Percentiles rank a stretch among this genome's conserved stretches.
These are phyloP conservation scores for Falcunculus frontatus DNA, from an alignment of 2,113 vertebrate species.

Conservation along the genomic window DNA sequence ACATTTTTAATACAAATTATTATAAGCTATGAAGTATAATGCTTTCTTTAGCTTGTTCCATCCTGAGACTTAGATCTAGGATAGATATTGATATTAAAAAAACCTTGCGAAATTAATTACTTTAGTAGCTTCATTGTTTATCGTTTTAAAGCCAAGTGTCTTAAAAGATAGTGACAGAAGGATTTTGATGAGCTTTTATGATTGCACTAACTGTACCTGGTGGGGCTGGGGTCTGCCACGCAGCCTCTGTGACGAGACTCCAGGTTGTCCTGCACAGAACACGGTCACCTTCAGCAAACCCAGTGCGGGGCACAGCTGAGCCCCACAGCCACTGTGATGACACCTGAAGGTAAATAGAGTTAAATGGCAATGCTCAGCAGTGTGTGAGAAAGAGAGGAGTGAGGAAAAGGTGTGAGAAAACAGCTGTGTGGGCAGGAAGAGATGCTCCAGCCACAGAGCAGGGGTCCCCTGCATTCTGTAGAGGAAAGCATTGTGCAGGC, in stretches of 20 bases:
- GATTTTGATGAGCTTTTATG: neutral
- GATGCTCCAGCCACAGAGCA: fast-evolving
- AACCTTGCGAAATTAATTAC: neutral
- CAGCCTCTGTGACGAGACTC: neutral
- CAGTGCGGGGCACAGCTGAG: neutral
- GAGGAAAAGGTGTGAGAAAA: neutral
- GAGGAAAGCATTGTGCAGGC: neutral
- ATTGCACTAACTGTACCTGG: fast-evolving
- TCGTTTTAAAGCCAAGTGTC: neutral
- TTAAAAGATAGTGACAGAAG: neutral
- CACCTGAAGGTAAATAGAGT: no score
- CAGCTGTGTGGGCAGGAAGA: neutral
- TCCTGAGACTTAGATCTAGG: neutral
- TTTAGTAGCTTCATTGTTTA: neutral
- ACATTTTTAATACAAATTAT: neutral
- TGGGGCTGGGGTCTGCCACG: neutral
- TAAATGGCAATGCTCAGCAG: neutral
- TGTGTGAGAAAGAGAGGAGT: neutral
- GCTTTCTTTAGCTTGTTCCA: neutral
- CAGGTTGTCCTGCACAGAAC: fast-evolving
- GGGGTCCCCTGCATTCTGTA: fast-evolving
- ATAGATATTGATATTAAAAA: neutral
- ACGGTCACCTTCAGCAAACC: fast-evolving
- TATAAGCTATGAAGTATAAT: neutral
- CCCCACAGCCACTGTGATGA: no score